These are phyloP conservation scores for Chlamydotis undulata DNA, from an alignment of 2,113 vertebrate species.

Conservation along the genomic window DNA sequence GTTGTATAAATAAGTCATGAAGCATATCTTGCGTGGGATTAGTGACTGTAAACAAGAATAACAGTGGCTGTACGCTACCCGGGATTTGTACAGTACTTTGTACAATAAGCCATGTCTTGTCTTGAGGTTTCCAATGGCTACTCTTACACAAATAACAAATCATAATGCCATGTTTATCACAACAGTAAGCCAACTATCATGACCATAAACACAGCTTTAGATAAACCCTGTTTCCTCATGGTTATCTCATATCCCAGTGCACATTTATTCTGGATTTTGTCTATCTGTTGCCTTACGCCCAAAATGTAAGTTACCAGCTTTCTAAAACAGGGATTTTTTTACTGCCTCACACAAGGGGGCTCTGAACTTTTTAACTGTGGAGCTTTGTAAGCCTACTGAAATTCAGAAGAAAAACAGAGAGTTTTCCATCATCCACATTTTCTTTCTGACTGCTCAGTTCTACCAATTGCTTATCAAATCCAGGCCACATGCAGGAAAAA, in stretches of 20 bases:
- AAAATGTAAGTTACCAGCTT: background rate
- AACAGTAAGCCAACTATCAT: background rate
- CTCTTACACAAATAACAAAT: background rate
- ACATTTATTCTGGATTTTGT: background rate
- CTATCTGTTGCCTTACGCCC: background rate
- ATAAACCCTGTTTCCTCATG: background rate
- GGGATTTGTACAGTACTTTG: background rate
- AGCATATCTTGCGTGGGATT: background rate
- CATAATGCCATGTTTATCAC: background rate
- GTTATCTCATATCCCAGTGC: background rate
- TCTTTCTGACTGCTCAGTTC: background rate
- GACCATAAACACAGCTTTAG: background rate
- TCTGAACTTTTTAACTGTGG: background rate
- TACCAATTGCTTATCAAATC: background rate
- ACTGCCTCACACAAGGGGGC: background rate
- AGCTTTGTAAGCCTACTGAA: background rate
- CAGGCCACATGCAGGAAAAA: background rate
- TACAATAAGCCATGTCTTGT: background rate
- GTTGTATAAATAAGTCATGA: background rate
- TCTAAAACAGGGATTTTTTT: background rate
- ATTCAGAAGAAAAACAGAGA: background rate
- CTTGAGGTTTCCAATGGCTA: background rate
- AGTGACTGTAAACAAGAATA: background rate
- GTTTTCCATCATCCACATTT: background rate
- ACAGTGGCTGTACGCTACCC: background rate